A percentile compares a stretch with the other conserved stretches of the same genome.
Evolutionary conservation across 1,140 invertebrate species (phyloP).

Genomic region (Trachymyrmex septentrionalis): DNA sequence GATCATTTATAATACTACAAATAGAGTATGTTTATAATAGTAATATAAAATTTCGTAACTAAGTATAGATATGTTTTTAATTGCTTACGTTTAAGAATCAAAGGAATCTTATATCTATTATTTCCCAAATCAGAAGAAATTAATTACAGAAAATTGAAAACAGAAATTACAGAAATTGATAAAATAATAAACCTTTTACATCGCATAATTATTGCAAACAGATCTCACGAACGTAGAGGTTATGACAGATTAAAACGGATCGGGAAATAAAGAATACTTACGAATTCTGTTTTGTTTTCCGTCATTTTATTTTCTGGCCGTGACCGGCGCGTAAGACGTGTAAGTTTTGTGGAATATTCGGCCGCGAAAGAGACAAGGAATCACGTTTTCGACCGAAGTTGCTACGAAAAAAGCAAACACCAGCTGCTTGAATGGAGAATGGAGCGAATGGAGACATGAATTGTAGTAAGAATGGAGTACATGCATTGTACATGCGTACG

Average conservation of each 20-base stretch:
- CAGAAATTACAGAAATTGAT: too few species aligned
- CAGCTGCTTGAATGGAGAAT: neutral
- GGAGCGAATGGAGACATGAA: too few species aligned
- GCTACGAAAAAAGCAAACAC: neutral
- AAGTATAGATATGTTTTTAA: neutral
- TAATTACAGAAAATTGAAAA: neutral
- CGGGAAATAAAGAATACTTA: slow-evolving; percentile 66
- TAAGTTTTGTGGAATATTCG: neutral
- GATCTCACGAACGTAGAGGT: slow-evolving; percentile 62
- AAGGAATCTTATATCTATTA: neutral
- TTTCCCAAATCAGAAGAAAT: neutral
- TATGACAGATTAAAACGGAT: slow-evolving; percentile 28
- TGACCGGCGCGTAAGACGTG: neutral
- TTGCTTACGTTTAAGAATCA: neutral
- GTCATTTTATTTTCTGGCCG: slow-evolving; percentile 66
- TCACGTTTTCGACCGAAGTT: neutral
- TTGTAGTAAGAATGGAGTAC: too few species aligned
- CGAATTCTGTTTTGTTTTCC: slow-evolving; percentile 80
- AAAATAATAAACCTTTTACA: neutral
- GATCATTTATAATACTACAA: neutral
- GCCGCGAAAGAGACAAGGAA: neutral
- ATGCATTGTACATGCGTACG: too few species aligned
- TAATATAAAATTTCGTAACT: neutral
- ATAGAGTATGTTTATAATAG: neutral
- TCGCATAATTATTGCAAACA: neutral